Evolutionary conservation across 2,113 vertebrate species (phyloP).

Genomic region (Indicator maculatus): DNA sequence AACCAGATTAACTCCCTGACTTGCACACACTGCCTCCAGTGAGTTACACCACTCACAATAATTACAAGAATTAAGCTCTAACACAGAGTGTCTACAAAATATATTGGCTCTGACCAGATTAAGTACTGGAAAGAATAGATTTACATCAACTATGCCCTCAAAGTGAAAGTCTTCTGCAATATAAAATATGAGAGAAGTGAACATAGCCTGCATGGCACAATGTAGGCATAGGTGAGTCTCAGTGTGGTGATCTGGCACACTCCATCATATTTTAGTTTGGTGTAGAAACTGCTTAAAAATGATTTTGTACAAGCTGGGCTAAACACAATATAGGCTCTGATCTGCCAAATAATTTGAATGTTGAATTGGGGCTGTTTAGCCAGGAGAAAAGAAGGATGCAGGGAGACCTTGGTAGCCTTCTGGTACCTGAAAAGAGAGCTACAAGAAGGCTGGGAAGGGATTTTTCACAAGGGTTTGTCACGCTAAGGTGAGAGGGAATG

Average conservation of each 20-base stretch:
- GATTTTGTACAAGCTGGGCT: not conserved
- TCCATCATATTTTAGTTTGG: not conserved
- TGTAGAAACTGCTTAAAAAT: not conserved
- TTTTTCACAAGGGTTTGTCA: no score
- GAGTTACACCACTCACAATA: slow-evolving; percentile 32
- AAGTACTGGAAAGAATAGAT: slow-evolving; percentile 13
- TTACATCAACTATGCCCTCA: not conserved
- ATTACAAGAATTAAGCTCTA: slow-evolving; percentile 38
- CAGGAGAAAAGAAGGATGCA: no score
- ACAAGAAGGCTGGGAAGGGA: no score
- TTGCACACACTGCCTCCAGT: not conserved
- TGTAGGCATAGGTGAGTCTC: not conserved
- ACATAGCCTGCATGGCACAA: not conserved
- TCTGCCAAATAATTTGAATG: not conserved
- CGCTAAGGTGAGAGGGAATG: no score
- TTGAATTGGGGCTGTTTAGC: no score
- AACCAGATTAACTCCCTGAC: slow-evolving; percentile 40
- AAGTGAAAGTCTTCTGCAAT: not conserved
- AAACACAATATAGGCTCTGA: not conserved
- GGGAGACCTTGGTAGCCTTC: no score
- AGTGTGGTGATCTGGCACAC: not conserved
- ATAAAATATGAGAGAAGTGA: not conserved
- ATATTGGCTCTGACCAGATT: slow-evolving; percentile 29
- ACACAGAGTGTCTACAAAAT: slow-evolving; percentile 19
- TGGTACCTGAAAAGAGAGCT: no score